Percentiles rank a stretch among this genome's conserved stretches.
These are phyloP conservation scores for Myzus persicae DNA, from an alignment of 1,140 invertebrate species.

Conservation along the genomic window DNA sequence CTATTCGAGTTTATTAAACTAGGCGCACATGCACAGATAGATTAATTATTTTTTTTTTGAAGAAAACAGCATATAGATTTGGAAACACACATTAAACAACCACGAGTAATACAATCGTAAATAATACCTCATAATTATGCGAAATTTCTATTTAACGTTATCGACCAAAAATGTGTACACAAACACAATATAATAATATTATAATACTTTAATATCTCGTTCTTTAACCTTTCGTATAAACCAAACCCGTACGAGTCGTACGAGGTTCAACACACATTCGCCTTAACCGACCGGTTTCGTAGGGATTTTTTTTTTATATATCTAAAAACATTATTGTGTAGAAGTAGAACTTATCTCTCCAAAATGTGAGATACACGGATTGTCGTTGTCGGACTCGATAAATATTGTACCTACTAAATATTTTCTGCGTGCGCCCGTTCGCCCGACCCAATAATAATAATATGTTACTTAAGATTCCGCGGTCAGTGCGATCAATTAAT, in stretches of 20 bases:
- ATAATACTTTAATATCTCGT: not conserved
- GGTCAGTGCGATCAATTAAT: not conserved
- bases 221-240: conserved; percentile 23
- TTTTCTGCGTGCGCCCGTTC: not conserved
- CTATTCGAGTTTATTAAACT: not conserved
- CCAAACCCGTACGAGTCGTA: too few relatives aligned
- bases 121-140: not conserved
- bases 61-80: not conserved
- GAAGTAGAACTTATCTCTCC: not conserved
- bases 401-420: not conserved
- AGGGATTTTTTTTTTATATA: not conserved
- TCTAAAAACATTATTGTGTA: not conserved
- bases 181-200: not conserved
- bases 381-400: not conserved
- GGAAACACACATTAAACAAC: not conserved
- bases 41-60: not conserved
- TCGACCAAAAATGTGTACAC: not conserved
- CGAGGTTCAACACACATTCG: not conserved
- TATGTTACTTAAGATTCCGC: not conserved
- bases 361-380: too few relatives aligned
- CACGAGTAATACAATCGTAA: not conserved
- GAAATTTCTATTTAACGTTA: not conserved
- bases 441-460: not conserved
- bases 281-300: conserved; percentile 20
- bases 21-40: not conserved